Evolutionary conservation across 2,797 vertebrate genomes (phyloP).

Genomic region (Columba guinea): DNA sequence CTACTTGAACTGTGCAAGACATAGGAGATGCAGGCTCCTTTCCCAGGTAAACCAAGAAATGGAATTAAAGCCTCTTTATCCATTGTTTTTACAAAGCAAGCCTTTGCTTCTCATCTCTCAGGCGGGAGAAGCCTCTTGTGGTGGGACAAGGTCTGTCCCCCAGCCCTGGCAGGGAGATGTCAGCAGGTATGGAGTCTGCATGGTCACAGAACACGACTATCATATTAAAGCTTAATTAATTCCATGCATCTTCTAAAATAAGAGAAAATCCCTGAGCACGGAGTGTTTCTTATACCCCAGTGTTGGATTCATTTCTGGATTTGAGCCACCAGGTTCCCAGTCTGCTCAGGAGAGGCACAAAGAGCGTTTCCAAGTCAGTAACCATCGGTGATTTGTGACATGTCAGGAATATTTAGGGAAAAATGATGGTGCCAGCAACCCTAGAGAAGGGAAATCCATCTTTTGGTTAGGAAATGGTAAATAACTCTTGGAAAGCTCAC

Average conservation of each 20-base stretch:
- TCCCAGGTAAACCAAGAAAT: background rate
- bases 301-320: constrained; percentile 15
- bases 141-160: background rate
- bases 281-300: background rate
- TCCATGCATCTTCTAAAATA: constrained; percentile 19
- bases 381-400: constrained; percentile 44
- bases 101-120: background rate
- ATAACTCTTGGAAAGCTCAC: constrained; percentile 33
- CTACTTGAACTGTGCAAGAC: background rate
- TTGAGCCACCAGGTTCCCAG: constrained; percentile 22
- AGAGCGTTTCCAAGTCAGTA: constrained; percentile 18
- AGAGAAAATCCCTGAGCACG: background rate
- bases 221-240: background rate
- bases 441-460: constrained; percentile 47
- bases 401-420: constrained; percentile 48
- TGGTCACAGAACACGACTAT: background rate
- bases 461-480: constrained; percentile 23
- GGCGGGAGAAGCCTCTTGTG: background rate
- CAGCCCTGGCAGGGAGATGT: background rate
- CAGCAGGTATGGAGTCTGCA: background rate
- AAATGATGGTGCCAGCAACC: constrained; percentile 5
- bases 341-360: constrained; percentile 7
- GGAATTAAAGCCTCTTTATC: background rate
- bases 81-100: background rate
- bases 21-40: background rate